A percentile compares a stretch with the other conserved stretches of the same genome.
Conservation (phyloP, 1,140 invertebrate species). For the Drosophila neocordata region DNA sequence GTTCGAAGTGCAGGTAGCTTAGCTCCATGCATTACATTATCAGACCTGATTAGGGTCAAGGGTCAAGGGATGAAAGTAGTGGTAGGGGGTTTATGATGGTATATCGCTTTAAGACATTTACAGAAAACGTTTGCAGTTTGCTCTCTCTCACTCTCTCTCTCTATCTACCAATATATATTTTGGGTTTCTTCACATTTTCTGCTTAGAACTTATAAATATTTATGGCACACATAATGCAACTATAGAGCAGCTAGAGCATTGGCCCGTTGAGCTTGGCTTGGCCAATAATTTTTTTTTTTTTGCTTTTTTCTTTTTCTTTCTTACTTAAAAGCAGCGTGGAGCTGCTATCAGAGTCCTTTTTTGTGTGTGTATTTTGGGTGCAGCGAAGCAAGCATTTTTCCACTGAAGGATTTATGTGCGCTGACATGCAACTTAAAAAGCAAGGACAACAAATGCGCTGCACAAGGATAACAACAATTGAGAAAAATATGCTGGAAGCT, state of each 20-base stretch:
- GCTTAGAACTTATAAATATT: slow-evolving; percentile 79
- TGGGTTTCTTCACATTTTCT: slow-evolving; percentile 32
- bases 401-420: slow-evolving; percentile 77
- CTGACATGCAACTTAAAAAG: slow-evolving; percentile 78
- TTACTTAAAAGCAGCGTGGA: neutral
- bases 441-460: slow-evolving; percentile 66
- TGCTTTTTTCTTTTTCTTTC: slow-evolving; percentile 2
- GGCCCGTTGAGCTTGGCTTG: slow-evolving; percentile 64
- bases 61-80: slow-evolving; percentile 3
- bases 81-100: neutral
- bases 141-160: neutral
- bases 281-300: slow-evolving; percentile 67
- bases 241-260: slow-evolving; percentile 4
- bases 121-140: slow-evolving; percentile 1
- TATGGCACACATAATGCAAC: slow-evolving; percentile 74
- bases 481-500: slow-evolving; percentile 70
- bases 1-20: slow-evolving; percentile 17
- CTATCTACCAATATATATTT: neutral
- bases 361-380: slow-evolving; percentile 59
- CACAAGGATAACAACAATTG: slow-evolving; percentile 67
- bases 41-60: slow-evolving; percentile 19
- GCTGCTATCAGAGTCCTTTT: slow-evolving; percentile 42
- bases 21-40: slow-evolving; percentile 8
- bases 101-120: slow-evolving; percentile 5
- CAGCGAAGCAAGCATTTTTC: slow-evolving; percentile 69